Conservation (phyloP, 2,113 vertebrate species). For the Cryptoleucopteryx plumbea region DNA sequence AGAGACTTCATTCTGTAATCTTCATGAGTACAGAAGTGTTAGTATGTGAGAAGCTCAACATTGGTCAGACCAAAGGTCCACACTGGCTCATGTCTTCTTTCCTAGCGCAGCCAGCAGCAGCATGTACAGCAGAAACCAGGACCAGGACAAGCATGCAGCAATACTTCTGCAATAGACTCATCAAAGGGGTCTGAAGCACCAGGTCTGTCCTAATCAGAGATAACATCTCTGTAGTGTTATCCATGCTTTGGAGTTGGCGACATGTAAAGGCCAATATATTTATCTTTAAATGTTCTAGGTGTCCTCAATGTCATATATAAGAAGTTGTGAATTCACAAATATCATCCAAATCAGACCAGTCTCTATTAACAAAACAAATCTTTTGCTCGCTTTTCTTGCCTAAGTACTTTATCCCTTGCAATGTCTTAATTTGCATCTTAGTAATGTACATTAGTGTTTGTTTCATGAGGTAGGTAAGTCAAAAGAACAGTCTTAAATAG, state of each 20-base stretch:
- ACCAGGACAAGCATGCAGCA: fast-evolving
- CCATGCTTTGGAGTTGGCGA: no score
- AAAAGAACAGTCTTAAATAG: background rate
- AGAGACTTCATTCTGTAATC: background rate
- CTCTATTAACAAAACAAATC: background rate
- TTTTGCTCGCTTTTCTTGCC: background rate
- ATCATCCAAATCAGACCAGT: background rate
- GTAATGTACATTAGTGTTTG: background rate
- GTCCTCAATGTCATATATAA: background rate
- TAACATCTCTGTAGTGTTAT: background rate
- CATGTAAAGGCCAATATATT: background rate
- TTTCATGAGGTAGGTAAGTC: background rate
- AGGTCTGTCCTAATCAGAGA: background rate
- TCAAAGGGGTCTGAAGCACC: no score
- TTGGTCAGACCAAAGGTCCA: background rate
- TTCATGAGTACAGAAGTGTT: background rate
- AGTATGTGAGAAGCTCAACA: background rate
- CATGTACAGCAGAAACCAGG: background rate
- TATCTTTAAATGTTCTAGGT: background rate
- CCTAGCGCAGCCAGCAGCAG: background rate
- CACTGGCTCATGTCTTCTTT: fast-evolving
- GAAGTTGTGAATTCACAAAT: background rate
- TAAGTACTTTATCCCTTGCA: background rate
- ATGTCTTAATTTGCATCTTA: background rate
- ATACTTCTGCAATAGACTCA: background rate